Evolutionary conservation across 1,140 invertebrate species (phyloP), one percentile per base, ranked within the genome.

Genomic region (Zaprionus ornatus): DNA sequence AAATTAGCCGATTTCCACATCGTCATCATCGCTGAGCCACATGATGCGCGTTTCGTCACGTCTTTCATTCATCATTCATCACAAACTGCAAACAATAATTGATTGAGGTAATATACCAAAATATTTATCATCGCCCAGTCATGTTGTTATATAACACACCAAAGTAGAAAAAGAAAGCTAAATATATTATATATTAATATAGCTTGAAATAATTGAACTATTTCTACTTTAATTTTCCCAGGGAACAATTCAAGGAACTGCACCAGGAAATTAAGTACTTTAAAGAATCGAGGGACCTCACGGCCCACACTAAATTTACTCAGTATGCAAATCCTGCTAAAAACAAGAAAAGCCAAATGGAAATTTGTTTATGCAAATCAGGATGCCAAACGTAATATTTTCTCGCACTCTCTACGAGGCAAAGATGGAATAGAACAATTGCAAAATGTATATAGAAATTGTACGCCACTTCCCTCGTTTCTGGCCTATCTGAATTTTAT

Each of bases 1-100:
- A 74, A 57, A 70, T 63, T 74, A 70, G 59, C 19, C 62, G 40
- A 62, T 63, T 70, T 48, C 59, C 21, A 74, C 66, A 63, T 57
- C 37, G 21, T 27, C 7, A 17, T 68, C 25, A 32, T 42, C 35
- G 13, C 13, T 13, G 21, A 37, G 45, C 45, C 17, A 35, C 29
- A 19, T 50, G 45, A n/a, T 3, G 15, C 40, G 17, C 19, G 15
- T 60, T 66, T 65, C 23, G 19, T 65, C 69, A n/a, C 54, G 27
- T 17, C 45, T 62, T 62, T 65, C 35, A 65, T 32, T 35, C 23
- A 37, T 32, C n/a, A 45, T 50, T 17, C 25, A 70, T 6, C 29
- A 37, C 9, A 48, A 48, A 48, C n/a, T 48, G 42, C 52, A 25
- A 55, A n/a, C 21, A 27, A 27, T 27, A 29, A 29, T 55, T 55